Base-by-base conservation (phyloP, 2,888 invertebrate species). In the Ichneumoninae sp. region DNA sequence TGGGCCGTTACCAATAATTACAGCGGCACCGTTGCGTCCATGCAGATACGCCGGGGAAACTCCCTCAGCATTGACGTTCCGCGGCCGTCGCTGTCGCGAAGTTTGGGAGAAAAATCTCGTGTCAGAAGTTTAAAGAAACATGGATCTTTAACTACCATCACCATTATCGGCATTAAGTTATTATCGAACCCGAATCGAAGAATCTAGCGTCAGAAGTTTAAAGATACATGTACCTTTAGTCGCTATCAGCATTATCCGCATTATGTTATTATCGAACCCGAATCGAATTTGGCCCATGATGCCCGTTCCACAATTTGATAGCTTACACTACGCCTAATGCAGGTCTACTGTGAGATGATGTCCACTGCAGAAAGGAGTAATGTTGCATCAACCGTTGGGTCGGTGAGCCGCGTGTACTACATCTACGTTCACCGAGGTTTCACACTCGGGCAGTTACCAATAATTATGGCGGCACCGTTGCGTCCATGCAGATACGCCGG, bases 1-100 rank as follows among this genome's bases (percentile, higher is more conserved):
- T 81, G 83, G 85, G 84, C 78, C 81, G 79, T 86, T 86, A 81
- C 84, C 87, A 78, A 88, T 87, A 88, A 87, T 87, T 86, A 86
- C 86, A 75, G 78, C 63, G 65, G 73, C 75, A 79, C 44, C 75
- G 83, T 85, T 84, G 83, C 81, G 75, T 76, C 79, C 84, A 82
- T 83, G 86, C 71, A 85, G 85, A 87, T 88, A 87, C 75, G 79
- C 40, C 83, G 54, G 69, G 10, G 76, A 83, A 78, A 63, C 78
- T 81, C 77, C 66, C 69, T 52, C 68, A 69, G 54, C 83, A 81
- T 84, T 57, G 83, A 74, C 69, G 71, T 26, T 19, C n/a, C 22
- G 8, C 7, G 13, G 60, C 33, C 60, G 26, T 33, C 26, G 65
- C 19, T 22, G 19, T 33, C 5, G 5, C 6, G 22, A 1, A 22